Evolutionary conservation across 2,888 invertebrate genomes (phyloP).

Genomic region (Diploptera punctata): DNA sequence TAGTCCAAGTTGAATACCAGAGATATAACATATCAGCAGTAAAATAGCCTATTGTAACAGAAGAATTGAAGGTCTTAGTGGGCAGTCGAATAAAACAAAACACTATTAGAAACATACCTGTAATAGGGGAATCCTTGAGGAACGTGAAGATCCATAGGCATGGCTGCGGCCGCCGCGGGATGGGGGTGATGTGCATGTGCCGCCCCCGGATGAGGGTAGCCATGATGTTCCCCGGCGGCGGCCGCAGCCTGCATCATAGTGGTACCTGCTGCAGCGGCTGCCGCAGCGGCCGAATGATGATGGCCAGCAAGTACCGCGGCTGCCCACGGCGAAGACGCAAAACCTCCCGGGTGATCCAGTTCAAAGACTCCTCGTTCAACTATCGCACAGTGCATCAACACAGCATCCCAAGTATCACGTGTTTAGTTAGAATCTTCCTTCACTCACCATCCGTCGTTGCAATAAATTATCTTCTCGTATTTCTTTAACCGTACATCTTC

Average conservation of each 20-base stretch:
- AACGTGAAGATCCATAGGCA: slow-evolving; percentile 93
- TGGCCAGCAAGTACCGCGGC: slow-evolving; percentile 70
- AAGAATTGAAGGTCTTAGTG: no score
- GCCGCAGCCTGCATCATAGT: slow-evolving; percentile 52
- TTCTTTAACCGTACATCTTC: no score
- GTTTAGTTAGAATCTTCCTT: no score
- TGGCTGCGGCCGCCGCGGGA: slow-evolving; percentile 51
- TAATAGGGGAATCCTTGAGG: slow-evolving; percentile 92
- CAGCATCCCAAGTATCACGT: no score
- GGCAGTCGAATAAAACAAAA: no score
- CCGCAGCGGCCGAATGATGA: slow-evolving; percentile 55
- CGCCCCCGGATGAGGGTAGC: slow-evolving; percentile 56
- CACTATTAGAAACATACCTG: slow-evolving; percentile 65
- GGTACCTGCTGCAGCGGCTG: slow-evolving; percentile 60
- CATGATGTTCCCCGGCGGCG: slow-evolving; percentile 50
- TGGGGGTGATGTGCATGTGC: slow-evolving; percentile 60
- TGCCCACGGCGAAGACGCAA: slow-evolving; percentile 80
- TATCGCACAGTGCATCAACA: slow-evolving; percentile 29
- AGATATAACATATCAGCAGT: no score
- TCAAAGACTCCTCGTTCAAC: slow-evolving; percentile 51
- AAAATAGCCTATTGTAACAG: no score
- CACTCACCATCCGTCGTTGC: no score
- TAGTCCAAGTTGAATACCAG: no score
- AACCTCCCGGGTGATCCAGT: slow-evolving; percentile 78
- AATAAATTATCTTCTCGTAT: no score